Conservation (phyloP, 2,797 vertebrate genomes). For the Onychomys torridus region DNA sequence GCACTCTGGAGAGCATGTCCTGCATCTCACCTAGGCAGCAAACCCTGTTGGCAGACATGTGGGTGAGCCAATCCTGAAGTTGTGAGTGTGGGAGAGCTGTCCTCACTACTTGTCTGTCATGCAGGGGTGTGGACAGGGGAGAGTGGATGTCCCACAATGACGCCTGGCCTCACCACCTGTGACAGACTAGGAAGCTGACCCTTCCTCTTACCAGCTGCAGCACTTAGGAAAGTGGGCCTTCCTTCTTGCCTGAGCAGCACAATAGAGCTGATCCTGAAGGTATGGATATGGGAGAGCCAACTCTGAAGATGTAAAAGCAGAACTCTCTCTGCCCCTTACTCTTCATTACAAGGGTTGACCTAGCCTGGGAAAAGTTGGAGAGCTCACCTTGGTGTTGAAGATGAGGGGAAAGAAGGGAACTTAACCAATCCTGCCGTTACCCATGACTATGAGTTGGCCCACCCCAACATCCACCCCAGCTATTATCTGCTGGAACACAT, state of each 20-base stretch:
- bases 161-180: background rate
- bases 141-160: background rate
- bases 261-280: background rate
- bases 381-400: background rate
- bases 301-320: background rate
- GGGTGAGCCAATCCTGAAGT: background rate
- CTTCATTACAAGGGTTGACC: background rate
- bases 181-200: background rate
- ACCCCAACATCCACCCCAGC: background rate
- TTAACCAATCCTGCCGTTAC: background rate
- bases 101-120: background rate
- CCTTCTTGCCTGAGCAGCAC: background rate
- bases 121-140: background rate
- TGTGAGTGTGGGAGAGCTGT: background rate
- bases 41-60: too few species aligned
- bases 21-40: background rate
- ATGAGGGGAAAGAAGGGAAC: accelerated
- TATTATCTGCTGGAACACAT: background rate
- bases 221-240: background rate
- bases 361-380: background rate
- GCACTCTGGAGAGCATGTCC: background rate
- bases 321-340: background rate
- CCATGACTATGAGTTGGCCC: background rate
- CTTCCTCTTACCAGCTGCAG: background rate
- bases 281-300: background rate